phyloP scores from a whole-genome alignment of 2,113 vertebrate genomes.

The Atractosteus spatula region DNA sequence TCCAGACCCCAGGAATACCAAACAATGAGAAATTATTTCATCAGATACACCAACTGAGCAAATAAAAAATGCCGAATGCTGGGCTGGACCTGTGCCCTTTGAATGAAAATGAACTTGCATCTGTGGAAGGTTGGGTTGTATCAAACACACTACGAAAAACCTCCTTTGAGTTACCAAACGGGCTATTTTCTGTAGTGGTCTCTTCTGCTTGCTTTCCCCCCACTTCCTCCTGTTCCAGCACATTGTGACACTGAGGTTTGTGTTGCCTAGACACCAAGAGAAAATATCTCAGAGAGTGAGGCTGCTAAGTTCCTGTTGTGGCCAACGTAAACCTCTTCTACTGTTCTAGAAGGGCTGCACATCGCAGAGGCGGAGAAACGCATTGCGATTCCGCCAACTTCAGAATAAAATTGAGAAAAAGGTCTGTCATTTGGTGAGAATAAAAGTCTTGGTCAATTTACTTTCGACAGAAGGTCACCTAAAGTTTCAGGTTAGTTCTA shows the following conservation, averaged over 20 bases:
- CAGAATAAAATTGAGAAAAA: too few species aligned
- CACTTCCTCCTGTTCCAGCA: slow-evolving; percentile 38
- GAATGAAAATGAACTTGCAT: background rate
- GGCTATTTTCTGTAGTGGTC: slow-evolving; percentile 5
- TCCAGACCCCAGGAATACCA: too few species aligned
- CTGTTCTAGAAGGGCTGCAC: background rate
- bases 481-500: background rate
- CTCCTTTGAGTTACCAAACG: slow-evolving; percentile 8
- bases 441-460: too few species aligned
- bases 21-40: background rate
- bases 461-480: too few species aligned
- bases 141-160: background rate
- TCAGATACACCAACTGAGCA: background rate
- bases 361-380: too few species aligned
- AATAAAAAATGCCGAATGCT: background rate
- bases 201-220: slow-evolving; percentile 32
- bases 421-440: too few species aligned
- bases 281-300: slow-evolving; percentile 17
- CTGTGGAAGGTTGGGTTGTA: background rate
- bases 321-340: background rate
- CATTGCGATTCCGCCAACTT: too few species aligned
- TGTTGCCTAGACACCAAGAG: slow-evolving; percentile 22
- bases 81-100: background rate
- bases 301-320: slow-evolving; percentile 16
- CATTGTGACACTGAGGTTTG: slow-evolving; percentile 28